Conservation (phyloP, 1,140 invertebrate species). For the Helicoverpa armigera region DNA sequence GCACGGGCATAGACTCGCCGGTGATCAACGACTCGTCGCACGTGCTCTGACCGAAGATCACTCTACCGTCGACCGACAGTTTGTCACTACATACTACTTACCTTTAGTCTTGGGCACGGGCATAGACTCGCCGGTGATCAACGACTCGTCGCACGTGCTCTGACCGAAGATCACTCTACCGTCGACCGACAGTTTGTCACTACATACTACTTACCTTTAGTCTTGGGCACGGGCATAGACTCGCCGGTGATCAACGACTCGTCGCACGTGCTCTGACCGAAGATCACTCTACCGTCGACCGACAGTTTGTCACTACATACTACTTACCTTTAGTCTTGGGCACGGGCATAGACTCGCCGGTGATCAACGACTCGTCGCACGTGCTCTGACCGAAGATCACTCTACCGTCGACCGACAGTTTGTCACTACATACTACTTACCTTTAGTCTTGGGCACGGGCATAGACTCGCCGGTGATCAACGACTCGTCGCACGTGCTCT, state of each 20-base stretch:
- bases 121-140: conserved; percentile 99
- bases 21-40: conserved; percentile 99
- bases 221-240: conserved; percentile 98
- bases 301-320: too few species aligned
- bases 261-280: conserved; percentile 97
- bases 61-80: conserved; percentile 99
- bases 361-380: conserved; percentile 99
- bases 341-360: conserved; percentile 99
- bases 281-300: conserved; percentile 97
- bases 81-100: too few species aligned
- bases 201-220: conserved; percentile 89
- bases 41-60: conserved; percentile 95
- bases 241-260: conserved; percentile 99
- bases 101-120: conserved; percentile 96
- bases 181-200: too few species aligned
- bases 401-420: too few species aligned
- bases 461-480: conserved; percentile 99
- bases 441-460: conserved; percentile 96
- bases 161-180: conserved; percentile 96
- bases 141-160: conserved; percentile 98
- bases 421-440: too few species aligned
- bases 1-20: conserved; percentile 99
- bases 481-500: conserved; percentile 98
- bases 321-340: conserved; percentile 92
- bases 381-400: conserved; percentile 96